Percentiles rank a stretch among this genome's conserved stretches.
Conservation (phyloP, 1,140 invertebrate genomes). For the Trichogramma pretiosum region DNA sequence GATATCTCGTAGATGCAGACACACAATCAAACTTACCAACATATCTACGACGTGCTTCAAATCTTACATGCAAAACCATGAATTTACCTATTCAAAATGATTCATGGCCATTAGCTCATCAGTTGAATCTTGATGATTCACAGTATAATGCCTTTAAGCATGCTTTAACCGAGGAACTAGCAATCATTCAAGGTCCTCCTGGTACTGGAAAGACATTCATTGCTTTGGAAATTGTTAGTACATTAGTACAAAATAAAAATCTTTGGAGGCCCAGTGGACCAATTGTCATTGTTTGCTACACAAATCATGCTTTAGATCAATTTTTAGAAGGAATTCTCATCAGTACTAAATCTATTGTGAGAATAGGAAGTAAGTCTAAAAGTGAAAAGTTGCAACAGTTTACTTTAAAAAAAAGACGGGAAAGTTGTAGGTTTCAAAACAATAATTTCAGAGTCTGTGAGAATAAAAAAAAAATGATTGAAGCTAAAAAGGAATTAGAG, state of each 20-base stretch:
- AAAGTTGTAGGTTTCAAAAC: too few relatives aligned
- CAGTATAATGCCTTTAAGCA: slow-evolving; percentile 52
- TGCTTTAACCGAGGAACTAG: slow-evolving; percentile 54
- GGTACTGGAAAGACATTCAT: slow-evolving; percentile 67
- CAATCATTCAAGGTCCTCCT: slow-evolving; percentile 63
- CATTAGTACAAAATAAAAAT: slow-evolving; percentile 47
- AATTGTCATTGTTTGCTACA: slow-evolving; percentile 73
- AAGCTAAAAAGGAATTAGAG: too few relatives aligned
- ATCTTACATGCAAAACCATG: too few relatives aligned
- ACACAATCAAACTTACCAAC: background rate
- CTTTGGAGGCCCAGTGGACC: slow-evolving; percentile 36
- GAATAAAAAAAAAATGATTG: too few relatives aligned
- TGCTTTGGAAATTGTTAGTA: slow-evolving; percentile 58
- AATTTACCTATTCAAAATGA: too few relatives aligned
- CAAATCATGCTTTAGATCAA: slow-evolving; percentile 83
- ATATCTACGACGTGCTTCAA: too few relatives aligned
- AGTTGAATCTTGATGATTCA: slow-evolving; percentile 47
- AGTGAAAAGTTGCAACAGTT: slow-evolving; percentile 47
- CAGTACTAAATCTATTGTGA: slow-evolving; percentile 49
- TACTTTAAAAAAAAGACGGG: too few relatives aligned
- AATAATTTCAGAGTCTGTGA: too few relatives aligned
- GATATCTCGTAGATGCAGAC: background rate
- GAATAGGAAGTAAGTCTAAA: slow-evolving; percentile 65
- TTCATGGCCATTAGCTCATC: slow-evolving; percentile 10
- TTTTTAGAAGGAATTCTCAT: slow-evolving; percentile 66